Evolutionary conservation across 2,113 vertebrate species (phyloP), one percentile per base, ranked within the genome.

Genomic region (Thermophis baileyi): DNA sequence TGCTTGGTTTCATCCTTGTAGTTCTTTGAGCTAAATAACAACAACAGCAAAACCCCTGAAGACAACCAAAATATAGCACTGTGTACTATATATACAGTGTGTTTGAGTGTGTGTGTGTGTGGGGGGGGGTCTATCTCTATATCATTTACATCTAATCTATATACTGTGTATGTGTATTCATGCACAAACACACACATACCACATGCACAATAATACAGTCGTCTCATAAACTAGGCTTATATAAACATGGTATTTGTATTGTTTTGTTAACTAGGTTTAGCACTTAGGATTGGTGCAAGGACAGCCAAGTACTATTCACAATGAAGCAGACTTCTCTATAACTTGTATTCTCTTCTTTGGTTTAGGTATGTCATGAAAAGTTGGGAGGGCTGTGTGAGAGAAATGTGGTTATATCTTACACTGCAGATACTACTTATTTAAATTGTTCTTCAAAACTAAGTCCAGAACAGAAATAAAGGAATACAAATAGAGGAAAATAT

Each of bases 21-120:
- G 46, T 95, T 49, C 46, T 90, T 93, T 0, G 0, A 6, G 3
- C 89, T 94, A 95, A 93, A 94, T 74, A 94, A 92, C 69, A n/a
- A 20, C 24, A 1, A 54, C 24, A 57, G 55, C 47, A 91, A 93
- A 20, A 81, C 6, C n/a, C 35, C n/a, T 40, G 93, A 95, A 89
- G 4, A 90, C 11, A 91, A 20, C 25, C 7, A 94, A 95, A 92
- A 88, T 11, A 7, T 74, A 18, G 6, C 16, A 74, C 16, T 40
- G 6, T 74, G 4, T 35, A 74, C 14, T 18, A 74, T 74, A 69
- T 35, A 69, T n/a, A n/a, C 30, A 69, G n/a, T 35, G 1, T 74
- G 14, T 74, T 20, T 74, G n/a, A 14, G n/a, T 35, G 1, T 74
- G 14, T 40, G 14, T 35, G 4, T n/a, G 11, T 57, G 24, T 22